Conservation (phyloP, 2,113 vertebrate species). For the Myiozetetes cayanensis region DNA sequence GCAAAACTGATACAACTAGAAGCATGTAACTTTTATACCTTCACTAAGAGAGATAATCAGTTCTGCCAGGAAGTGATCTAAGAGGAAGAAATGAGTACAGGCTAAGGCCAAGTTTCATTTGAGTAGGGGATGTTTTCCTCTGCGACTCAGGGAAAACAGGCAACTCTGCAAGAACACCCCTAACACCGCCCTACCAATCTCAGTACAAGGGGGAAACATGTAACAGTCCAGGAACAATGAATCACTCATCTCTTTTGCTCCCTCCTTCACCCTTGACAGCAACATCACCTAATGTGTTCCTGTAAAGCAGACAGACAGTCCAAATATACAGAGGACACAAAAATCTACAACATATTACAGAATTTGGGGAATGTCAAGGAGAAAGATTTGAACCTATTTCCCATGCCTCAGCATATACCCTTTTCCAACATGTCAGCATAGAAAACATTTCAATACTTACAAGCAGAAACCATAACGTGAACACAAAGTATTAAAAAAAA, state of each 20-base stretch:
- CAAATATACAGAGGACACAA: neutral
- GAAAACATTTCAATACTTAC: neutral
- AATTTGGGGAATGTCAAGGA: neutral
- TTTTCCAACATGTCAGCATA: neutral
- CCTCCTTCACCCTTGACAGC: neutral
- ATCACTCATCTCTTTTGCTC: neutral
- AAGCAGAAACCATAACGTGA: neutral
- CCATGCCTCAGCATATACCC: neutral
- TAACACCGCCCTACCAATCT: neutral
- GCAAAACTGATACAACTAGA: neutral
- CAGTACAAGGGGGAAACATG: neutral
- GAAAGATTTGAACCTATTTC: neutral
- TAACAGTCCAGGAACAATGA: neutral
- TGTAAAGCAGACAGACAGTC: neutral
- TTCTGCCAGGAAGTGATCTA: neutral
- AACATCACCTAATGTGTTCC: neutral
- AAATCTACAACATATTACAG: neutral
- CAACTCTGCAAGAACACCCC: accelerated
- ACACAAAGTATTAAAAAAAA: neutral
- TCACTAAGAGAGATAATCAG: neutral
- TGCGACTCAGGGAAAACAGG: neutral
- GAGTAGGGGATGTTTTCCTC: neutral
- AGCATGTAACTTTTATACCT: neutral
- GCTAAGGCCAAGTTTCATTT: neutral
- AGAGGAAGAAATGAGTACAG: neutral